Evolutionary conservation across 2,797 vertebrate species (phyloP).

Genomic region (Oreortyx pictus): DNA sequence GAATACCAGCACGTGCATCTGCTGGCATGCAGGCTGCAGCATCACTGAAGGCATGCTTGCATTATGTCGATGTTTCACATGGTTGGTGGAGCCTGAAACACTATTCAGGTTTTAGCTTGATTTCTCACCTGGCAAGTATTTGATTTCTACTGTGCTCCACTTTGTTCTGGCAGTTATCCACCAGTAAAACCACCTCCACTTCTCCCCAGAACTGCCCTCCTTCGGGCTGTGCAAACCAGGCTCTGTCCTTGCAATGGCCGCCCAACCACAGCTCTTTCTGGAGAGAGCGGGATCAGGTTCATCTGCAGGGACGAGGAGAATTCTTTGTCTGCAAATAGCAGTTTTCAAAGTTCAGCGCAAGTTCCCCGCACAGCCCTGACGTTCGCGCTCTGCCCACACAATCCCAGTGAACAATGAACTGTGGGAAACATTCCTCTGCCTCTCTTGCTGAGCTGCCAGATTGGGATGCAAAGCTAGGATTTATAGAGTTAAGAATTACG

Average conservation of each 20-base stretch:
- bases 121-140: slow-evolving; percentile 18
- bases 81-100: neutral
- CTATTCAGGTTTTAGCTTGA: neutral
- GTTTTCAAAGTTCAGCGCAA: slow-evolving; percentile 53
- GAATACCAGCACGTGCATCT: slow-evolving; percentile 1
- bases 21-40: neutral
- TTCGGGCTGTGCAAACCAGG: neutral
- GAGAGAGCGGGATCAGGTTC: neutral
- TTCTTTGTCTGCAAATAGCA: slow-evolving; percentile 39
- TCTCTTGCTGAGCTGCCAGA: neutral
- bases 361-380: slow-evolving; percentile 22
- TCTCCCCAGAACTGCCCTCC: neutral
- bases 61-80: neutral
- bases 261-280: neutral
- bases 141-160: neutral
- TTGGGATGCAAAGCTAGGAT: slow-evolving; percentile 39
- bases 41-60: neutral
- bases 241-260: neutral
- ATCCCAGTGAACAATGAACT: slow-evolving; percentile 18
- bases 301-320: neutral
- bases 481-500: slow-evolving; percentile 52
- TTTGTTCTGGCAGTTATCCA: neutral
- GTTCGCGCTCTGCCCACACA: slow-evolving; percentile 28
- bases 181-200: neutral
- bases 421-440: slow-evolving; percentile 51